Conservation (phyloP, 2,888 invertebrate species). For the Crepidodera aurea region DNA sequence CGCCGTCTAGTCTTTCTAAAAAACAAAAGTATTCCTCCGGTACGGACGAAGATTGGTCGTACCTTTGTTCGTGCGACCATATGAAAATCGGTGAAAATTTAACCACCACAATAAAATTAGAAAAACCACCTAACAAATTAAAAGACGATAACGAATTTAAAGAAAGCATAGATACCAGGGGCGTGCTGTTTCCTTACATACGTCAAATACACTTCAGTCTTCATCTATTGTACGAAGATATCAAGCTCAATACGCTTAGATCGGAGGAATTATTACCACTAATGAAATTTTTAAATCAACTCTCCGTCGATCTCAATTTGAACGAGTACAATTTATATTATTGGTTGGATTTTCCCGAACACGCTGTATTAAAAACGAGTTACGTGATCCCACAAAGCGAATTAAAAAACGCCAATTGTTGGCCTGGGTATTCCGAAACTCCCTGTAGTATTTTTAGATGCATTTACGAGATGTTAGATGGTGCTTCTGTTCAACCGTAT, state of each 20-base stretch:
- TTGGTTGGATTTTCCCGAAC: conserved; percentile 81
- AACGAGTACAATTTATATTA: conserved; percentile 80
- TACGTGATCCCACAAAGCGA: conserved; percentile 59
- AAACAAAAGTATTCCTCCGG: conserved; percentile 83
- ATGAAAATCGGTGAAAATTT: conserved; percentile 32
- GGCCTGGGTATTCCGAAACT: conserved; percentile 68
- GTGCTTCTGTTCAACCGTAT: conserved; percentile 67
- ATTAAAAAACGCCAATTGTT: conserved; percentile 67
- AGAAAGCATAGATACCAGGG: conserved; percentile 61
- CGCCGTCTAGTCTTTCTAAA: conserved; percentile 68
- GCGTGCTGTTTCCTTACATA: conserved; percentile 76
- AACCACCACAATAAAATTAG: conserved; percentile 33
- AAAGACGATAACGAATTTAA: conserved; percentile 17
- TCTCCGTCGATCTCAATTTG: conserved; percentile 79
- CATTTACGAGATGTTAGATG: conserved; percentile 71
- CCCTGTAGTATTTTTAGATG: conserved; percentile 79
- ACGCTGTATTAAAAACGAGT: conserved; percentile 20
- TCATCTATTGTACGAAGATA: conserved; percentile 90
- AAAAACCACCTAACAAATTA: background rate
- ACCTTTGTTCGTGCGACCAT: conserved; percentile 53
- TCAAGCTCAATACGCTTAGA: conserved; percentile 80
- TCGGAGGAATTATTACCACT: conserved; percentile 73
- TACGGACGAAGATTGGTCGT: conserved; percentile 84
- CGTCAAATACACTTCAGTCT: conserved; percentile 80
- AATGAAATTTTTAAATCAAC: conserved; percentile 75